These are phyloP conservation scores for Cyclura pinguis DNA, from an alignment of 2,797 vertebrate species.

Conservation along the genomic window DNA sequence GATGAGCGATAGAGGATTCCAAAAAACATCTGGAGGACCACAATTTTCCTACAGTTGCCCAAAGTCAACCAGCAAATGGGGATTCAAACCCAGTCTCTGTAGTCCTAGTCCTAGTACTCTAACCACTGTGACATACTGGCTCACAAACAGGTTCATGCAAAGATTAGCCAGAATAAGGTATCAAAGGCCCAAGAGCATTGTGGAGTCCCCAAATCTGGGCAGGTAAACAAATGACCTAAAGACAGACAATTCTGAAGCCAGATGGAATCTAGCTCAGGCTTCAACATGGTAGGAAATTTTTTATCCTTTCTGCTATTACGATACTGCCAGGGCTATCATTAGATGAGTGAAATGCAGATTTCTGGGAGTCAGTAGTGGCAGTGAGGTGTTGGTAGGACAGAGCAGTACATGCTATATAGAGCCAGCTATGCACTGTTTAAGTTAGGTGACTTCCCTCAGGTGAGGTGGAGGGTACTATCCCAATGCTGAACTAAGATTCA, in stretches of 20 bases:
- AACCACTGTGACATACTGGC: neutral
- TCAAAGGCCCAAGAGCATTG: neutral
- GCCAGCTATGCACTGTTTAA: too few species aligned
- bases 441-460: neutral
- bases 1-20: neutral
- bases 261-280: neutral
- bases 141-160: neutral
- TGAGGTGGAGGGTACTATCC: neutral
- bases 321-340: neutral
- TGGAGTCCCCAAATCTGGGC: neutral
- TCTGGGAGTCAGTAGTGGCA: neutral
- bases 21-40: neutral
- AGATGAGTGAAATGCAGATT: neutral
- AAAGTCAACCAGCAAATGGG: too few species aligned
- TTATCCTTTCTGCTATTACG: neutral
- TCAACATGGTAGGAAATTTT: neutral
- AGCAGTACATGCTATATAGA: too few species aligned
- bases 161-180: neutral
- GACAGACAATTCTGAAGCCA: neutral
- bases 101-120: too few species aligned
- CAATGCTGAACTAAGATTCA: neutral
- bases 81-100: too few species aligned
- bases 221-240: neutral
- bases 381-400: neutral
- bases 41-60: neutral